Base-by-base conservation (phyloP, 2,113 vertebrate genomes). In the Stictonetta naevosa region DNA sequence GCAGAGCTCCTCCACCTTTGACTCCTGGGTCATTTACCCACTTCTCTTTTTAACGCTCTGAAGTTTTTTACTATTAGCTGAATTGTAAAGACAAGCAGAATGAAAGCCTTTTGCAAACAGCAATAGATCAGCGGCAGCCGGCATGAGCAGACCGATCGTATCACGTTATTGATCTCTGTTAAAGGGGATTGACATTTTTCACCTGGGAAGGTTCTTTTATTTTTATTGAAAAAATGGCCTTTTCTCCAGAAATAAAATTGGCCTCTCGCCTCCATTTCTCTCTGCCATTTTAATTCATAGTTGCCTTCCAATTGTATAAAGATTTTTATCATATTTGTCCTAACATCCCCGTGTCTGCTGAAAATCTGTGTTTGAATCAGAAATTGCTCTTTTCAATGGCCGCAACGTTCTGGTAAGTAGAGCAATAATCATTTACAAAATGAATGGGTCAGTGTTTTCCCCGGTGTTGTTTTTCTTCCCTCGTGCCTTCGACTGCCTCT, bases 31-130 rank as follows among this genome's bases (percentile, higher is more conserved):
- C 10, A 3, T 91, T 97, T 83, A 38, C 73, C 75, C 50, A 14
- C 8, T 72, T 85, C 60, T 55, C 63, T 83, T 83, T 78, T 67
- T 67, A 84, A 72, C 29, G n/a, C 69, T n/a, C 21, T 48, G 3
- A 88, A 86, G 72, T 77, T 94, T 95, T 94, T 81, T 40, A 10
- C 88, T 64, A 42, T 84, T 73, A 90, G 86, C 79, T 86, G 34
- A 44, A 20, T n/a, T 75, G 89, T 71, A 83, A 89, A 83, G 89
- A 69, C 67, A 62, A 83, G 62, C 79, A 88, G 86, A 82, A 68
- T 0, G 12, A 92, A 95, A 95, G 76, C 64, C 56, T 74, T 93
- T 33, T 48, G 71, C 90, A 95, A 92, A 96, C 95, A 95, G 80
- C 92, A 48, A 75, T 73, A 88, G 88, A 92, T 88, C 93, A 97